Base-by-base conservation (phyloP, 2,113 vertebrate genomes). In the Macquaria ambigua region DNA sequence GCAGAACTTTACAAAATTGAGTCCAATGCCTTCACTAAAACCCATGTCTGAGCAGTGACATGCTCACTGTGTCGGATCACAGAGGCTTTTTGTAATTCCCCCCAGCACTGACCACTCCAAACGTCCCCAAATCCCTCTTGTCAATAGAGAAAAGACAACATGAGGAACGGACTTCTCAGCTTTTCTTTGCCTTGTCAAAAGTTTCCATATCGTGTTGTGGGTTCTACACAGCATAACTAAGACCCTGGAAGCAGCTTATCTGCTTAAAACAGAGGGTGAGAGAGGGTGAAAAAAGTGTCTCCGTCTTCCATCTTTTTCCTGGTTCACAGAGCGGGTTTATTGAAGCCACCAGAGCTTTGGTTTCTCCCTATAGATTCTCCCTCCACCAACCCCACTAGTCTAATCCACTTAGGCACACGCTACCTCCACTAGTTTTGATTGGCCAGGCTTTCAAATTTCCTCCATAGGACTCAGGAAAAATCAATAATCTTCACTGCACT, bases 241-340 rank as follows among this genome's bases (percentile, higher is more conserved):
- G 88, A 95, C 93, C 83, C 86, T 89, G 86, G 89, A 95, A 95
- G 93, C 81, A 91, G 93, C 94, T 94, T 95, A 94, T 95, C 93
- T 94, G 93, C 93, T 94, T 95, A 93, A 92, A 93, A 93, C 92
- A 93, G 90, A 93, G 82, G 86, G 91, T 58, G 88, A 89, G 89
- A 88, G 90, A 82, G 89, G 82, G 89, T 85, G 77, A 77, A 90
- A 86, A 90, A 86, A 89, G 81, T 85, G 71, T 85, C 82, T 87
- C 53, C 8, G 63, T 85, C 87, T 83, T 93, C 91, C 64, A 87
- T 93, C 87, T 93, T 75, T 93, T 91, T 90, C 82, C 79, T 88
- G 89, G 85, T 92, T 92, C 90, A 92, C 85, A 79, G 81, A 86
- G 67, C 85, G 83, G 91, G 87, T 83, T 93, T 93, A 92, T 76